phyloP scores from a whole-genome alignment of 2,113 vertebrate genomes.

The Lampris megalopsis region DNA sequence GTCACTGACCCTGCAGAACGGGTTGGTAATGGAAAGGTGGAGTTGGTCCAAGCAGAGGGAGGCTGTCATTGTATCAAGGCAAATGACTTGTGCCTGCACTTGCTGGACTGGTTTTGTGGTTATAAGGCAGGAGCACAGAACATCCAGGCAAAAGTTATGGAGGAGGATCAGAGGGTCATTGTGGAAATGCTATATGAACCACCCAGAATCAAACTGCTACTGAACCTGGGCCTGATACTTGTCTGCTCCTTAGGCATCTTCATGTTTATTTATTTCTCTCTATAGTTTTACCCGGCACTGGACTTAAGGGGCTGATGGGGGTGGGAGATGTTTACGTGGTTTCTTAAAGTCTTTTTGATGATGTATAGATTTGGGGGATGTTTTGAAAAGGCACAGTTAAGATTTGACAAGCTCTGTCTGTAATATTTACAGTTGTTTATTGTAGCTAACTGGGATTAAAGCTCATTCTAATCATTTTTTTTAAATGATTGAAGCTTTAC shows the following conservation, averaged over 20 bases:
- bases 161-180: slow-evolving; percentile 85
- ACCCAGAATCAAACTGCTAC: slow-evolving; percentile 87
- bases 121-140: slow-evolving; percentile 81
- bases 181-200: slow-evolving; percentile 93
- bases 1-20: slow-evolving; percentile 87
- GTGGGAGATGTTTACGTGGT: neutral
- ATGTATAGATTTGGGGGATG: neutral
- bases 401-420: slow-evolving; percentile 66
- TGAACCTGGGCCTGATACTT: slow-evolving; percentile 88
- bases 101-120: slow-evolving; percentile 91
- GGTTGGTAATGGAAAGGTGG: slow-evolving; percentile 83
- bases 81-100: slow-evolving; percentile 76
- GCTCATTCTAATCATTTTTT: slow-evolving; percentile 59
- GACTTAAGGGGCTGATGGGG: slow-evolving; percentile 20
- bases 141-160: slow-evolving; percentile 75
- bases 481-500: slow-evolving; percentile 54
- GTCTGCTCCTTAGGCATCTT: slow-evolving; percentile 93
- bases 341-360: too few species aligned
- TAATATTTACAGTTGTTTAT: slow-evolving; percentile 81
- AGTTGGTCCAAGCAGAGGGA: slow-evolving; percentile 81
- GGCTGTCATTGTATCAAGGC: slow-evolving; percentile 64
- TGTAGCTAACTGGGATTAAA: slow-evolving; percentile 62
- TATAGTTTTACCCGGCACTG: slow-evolving; percentile 77
- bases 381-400: slow-evolving; percentile 47
- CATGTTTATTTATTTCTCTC: slow-evolving; percentile 97